Evolutionary conservation across 1,140 invertebrate species (phyloP), one percentile per base, ranked within the genome.

Genomic region (Drosophila subpulchrella): DNA sequence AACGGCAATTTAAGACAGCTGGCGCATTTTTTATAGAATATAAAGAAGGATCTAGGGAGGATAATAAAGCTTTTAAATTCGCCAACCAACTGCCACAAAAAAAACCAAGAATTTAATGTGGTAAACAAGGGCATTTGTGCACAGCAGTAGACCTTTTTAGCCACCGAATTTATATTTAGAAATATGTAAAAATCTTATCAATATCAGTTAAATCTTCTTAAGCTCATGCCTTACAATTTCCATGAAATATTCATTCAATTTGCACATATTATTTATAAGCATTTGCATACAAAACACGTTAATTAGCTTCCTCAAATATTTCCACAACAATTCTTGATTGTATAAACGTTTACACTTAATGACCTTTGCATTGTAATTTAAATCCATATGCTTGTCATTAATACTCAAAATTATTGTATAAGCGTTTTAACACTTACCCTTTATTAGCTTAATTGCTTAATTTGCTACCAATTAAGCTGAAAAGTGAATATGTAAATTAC

Each of bases 61-160:
- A 54, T 66, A 66, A 68, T 66, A 54, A 54, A 66, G 47, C 65
- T 66, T 68, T 68, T 66, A 66, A 53, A 66, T 68, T 66, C 24
- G n/a, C n/a, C 47, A 66, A 6, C 30, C 30, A 54, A 66, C 11
- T 6, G 27, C 30, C 30, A 44, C 46, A 50, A 36, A 53, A 13
- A 50, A 51, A 15, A 27, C 17, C n/a, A 63, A 60, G 15, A 44
- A 44, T 17, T 67, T 67, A 50, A 67, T 67, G 44, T 32, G 59
- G 63, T 42, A 68, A 51, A 65, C 30, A 30, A 24, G 60, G 20
- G 6, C 0, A 24, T 38, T 42, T 27, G 7, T 48, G 59, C 3
- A 24, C 17, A 27, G 63, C 17, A 7, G 17, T 42, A 48, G 4
- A 36, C 20, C 32, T 20, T 32, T 12, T 38, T 13, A 17, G 3